A percentile compares a stretch with the other conserved stretches of the same genome.
Evolutionary conservation across 1,140 invertebrate genomes (phyloP).

Genomic region (Riptortus pedestris): DNA sequence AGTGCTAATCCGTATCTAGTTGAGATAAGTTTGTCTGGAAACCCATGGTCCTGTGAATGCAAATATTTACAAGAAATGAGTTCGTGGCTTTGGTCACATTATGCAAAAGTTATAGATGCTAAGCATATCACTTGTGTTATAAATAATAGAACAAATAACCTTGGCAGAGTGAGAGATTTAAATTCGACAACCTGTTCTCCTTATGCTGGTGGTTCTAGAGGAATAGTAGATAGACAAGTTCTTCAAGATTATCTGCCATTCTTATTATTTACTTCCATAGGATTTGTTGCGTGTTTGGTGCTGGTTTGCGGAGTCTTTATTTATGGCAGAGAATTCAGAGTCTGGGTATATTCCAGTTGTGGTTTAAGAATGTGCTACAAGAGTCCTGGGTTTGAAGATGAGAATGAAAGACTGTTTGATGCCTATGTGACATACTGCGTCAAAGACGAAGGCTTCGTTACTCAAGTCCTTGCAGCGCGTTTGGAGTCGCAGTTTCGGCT

Average conservation of each 20-base stretch:
- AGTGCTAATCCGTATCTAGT: constrained; percentile 63
- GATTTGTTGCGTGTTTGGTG: constrained; percentile 58
- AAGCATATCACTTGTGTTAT: constrained; percentile 33
- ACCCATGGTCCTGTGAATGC: constrained; percentile 86
- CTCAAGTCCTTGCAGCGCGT: constrained; percentile 69
- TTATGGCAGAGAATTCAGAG: constrained; percentile 68
- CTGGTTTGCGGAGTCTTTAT: constrained; percentile 64
- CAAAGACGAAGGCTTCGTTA: constrained; percentile 80
- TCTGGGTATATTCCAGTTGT: constrained; percentile 79
- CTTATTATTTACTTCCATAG: constrained; percentile 58
- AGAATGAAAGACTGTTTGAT: constrained; percentile 76
- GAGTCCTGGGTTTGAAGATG: constrained; percentile 61
- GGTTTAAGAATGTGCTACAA: constrained; percentile 74
- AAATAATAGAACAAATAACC: constrained; percentile 36
- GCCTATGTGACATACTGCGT: constrained; percentile 84
- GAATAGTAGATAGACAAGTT: constrained; percentile 55
- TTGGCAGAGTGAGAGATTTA: constrained; percentile 53
- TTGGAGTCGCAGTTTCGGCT: constrained; percentile 64
- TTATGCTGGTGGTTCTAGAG: constrained; percentile 39
- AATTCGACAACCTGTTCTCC: constrained; percentile 56
- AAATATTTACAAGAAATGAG: constrained; percentile 64
- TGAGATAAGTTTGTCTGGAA: constrained; percentile 66
- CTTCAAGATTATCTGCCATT: constrained; percentile 70
- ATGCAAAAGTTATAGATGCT: constrained; percentile 47
- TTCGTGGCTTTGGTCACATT: constrained; percentile 61